These are phyloP conservation scores for Pterocles orientalis DNA, from an alignment of 2,113 vertebrate genomes.

Conservation along the genomic window DNA sequence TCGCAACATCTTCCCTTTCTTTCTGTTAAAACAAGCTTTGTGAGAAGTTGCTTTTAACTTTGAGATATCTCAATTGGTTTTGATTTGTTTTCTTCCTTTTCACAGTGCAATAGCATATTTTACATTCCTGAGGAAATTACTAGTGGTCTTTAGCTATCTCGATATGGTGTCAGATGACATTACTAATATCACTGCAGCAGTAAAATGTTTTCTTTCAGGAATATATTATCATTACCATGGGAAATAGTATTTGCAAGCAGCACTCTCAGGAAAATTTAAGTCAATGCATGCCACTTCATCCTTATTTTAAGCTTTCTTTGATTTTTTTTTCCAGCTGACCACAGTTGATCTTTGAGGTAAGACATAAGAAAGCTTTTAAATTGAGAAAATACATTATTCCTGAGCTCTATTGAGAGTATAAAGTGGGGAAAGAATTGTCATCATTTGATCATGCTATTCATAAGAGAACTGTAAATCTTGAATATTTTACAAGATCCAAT, in stretches of 20 bases:
- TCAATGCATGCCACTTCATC: neutral
- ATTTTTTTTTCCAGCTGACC: slow-evolving; percentile 6
- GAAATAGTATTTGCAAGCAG: neutral
- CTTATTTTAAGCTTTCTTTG: slow-evolving; percentile 17
- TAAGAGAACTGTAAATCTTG: neutral
- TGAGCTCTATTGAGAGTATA: neutral
- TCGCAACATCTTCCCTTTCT: neutral
- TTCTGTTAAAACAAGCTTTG: neutral
- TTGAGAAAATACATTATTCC: neutral
- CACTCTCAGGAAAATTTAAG: neutral
- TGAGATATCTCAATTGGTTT: neutral
- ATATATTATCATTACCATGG: neutral
- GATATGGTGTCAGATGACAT: neutral
- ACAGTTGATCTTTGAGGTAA: slow-evolving; percentile 24
- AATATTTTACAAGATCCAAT: neutral
- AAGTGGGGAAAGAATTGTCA: neutral
- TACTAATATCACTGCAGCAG: neutral
- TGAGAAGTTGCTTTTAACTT: neutral
- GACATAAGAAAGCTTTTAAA: slow-evolving; percentile 19
- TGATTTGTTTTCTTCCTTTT: slow-evolving; percentile 1
- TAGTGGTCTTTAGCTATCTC: neutral
- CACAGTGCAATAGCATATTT: neutral
- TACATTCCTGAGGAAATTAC: neutral
- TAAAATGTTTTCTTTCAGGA: slow-evolving; percentile 3
- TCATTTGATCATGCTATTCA: neutral